phyloP scores from a whole-genome alignment of 30 jellyfish, hydroid and myxozoan species.

The Hydractinia echinata region DNA sequence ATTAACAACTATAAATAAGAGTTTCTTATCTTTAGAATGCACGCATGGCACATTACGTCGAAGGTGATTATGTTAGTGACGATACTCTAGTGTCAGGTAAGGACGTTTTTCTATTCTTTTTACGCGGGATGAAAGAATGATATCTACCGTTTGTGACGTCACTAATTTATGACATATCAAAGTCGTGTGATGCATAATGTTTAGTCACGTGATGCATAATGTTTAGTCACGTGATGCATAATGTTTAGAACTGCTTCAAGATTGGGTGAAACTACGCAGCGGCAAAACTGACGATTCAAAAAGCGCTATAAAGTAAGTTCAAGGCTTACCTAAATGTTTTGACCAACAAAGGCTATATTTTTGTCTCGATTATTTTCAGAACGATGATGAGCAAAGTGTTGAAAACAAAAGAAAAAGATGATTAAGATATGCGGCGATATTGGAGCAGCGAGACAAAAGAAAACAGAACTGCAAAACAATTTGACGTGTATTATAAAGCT shows the following conservation, averaged over 20 bases:
- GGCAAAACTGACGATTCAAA: conserved; percentile 4
- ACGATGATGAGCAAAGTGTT: not conserved
- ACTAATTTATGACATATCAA: no score
- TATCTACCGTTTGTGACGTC: no score
- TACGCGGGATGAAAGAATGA: no score
- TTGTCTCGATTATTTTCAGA: not conserved
- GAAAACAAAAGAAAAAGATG: conserved; percentile 12
- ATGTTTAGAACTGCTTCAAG: not conserved
- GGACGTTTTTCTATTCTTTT: not conserved
- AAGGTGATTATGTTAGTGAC: conserved; percentile 45
- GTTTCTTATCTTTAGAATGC: conserved; percentile 17
- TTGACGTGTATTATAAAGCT: no score
- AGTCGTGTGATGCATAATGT: no score
- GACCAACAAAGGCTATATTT: not conserved
- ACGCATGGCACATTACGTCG: conserved; percentile 27
- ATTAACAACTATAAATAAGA: no score
- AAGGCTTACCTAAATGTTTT: not conserved
- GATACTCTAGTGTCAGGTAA: conserved; percentile 32
- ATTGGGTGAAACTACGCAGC: not conserved
- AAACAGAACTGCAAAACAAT: no score
- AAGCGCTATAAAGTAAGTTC: not conserved
- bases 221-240: not conserved
- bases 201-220: no score
- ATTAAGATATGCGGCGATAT: not conserved
- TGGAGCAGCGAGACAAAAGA: no score